Evolutionary conservation across 2,113 vertebrate species (phyloP).

Genomic region (Festucalex cinctus): DNA sequence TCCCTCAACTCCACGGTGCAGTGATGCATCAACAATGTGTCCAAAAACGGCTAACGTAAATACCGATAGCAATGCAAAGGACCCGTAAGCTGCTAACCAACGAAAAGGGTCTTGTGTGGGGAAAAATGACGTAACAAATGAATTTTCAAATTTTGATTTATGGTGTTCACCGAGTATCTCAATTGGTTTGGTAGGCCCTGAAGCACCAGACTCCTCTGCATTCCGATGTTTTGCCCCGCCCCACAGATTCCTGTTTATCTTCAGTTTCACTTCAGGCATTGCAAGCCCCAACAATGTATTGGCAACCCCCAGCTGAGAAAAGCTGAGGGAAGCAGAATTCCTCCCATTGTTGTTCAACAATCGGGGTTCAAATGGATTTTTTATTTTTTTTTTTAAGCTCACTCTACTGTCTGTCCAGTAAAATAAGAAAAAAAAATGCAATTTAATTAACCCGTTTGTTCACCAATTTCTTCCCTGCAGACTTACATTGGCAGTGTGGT

Average conservation of each 20-base stretch:
- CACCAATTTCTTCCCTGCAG: slow-evolving; percentile 59
- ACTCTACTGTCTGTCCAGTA: background rate
- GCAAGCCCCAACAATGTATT: slow-evolving; percentile 46
- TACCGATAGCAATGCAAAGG: background rate
- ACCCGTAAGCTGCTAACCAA: background rate
- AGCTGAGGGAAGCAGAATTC: slow-evolving; percentile 34
- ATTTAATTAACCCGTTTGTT: background rate
- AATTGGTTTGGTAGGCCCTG: background rate
- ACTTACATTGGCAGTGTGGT: slow-evolving; percentile 98
- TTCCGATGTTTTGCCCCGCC: slow-evolving; percentile 14
- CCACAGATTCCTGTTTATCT: slow-evolving; percentile 25
- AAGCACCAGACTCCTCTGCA: slow-evolving; percentile 3
- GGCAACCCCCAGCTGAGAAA: slow-evolving; percentile 41
- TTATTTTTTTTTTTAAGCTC: background rate
- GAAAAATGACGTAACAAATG: background rate
- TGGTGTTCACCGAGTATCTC: background rate
- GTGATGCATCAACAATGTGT: background rate
- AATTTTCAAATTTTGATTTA: background rate
- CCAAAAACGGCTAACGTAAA: background rate
- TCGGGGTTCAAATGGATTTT: background rate
- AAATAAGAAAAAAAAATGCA: background rate
- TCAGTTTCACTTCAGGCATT: slow-evolving; percentile 31
- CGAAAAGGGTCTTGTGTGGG: background rate
- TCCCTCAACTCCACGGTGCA: background rate
- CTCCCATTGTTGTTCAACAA: slow-evolving; percentile 5